phyloP scores from a whole-genome alignment of 2,113 vertebrate genomes.

The Pycnonotus jocosus region DNA sequence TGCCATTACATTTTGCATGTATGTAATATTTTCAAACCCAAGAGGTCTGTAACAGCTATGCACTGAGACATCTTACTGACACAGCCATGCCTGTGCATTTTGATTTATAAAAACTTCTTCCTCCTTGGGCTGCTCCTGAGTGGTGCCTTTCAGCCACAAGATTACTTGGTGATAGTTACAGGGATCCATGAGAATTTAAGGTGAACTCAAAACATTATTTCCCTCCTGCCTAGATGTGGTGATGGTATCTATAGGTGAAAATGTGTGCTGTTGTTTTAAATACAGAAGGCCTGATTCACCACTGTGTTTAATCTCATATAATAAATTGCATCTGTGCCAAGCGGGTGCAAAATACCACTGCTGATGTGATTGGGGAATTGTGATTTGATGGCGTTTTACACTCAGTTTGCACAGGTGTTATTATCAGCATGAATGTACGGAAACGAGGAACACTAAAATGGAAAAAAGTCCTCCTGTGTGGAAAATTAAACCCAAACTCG shows the following conservation, averaged over 20 bases:
- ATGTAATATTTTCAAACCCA: background rate
- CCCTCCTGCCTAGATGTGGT: background rate
- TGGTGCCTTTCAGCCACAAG: background rate
- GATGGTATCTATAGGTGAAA: background rate
- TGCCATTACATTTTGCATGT: background rate
- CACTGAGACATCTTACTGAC: background rate
- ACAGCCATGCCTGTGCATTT: background rate
- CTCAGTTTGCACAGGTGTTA: slow-evolving; percentile 44
- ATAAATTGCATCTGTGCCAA: slow-evolving; percentile 47
- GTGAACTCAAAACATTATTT: background rate
- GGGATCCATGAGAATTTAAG: background rate
- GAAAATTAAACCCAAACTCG: background rate
- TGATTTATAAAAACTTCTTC: background rate
- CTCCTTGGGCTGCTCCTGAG: background rate
- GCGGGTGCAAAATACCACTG: background rate
- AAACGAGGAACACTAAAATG: background rate
- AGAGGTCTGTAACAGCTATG: background rate
- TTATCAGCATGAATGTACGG: background rate
- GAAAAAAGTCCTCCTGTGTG: background rate
- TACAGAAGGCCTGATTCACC: slow-evolving; percentile 14
- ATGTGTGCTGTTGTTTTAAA: background rate
- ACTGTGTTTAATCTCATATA: slow-evolving; percentile 38
- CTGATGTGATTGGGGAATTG: slow-evolving; percentile 43
- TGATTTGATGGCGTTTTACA: background rate
- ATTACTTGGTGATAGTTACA: background rate